Conservation (phyloP, 2,113 vertebrate species). For the Sorex araneus region DNA sequence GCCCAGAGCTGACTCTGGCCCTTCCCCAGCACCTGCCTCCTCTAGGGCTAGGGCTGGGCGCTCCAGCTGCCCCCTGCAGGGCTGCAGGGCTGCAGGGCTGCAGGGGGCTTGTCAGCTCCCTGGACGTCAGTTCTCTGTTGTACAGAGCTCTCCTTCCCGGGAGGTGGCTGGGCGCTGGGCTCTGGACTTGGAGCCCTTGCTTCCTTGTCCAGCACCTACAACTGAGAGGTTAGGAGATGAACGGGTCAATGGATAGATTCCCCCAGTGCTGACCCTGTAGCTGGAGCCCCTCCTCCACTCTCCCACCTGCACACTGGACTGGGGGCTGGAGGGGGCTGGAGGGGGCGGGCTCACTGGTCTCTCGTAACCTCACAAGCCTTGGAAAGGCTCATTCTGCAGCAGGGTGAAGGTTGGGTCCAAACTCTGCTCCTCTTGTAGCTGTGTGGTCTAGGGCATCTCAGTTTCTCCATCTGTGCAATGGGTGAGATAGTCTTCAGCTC, state of each 20-base stretch:
- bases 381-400: background rate
- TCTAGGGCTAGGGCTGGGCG: constrained; percentile 1
- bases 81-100: background rate
- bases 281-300: background rate
- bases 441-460: background rate
- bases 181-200: background rate
- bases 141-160: background rate
- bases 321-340: no score
- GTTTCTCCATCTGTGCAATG: constrained; percentile 35
- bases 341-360: background rate
- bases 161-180: no score
- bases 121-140: background rate
- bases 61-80: background rate
- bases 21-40: constrained; percentile 13
- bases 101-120: no score
- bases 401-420: background rate
- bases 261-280: rapidly evolving
- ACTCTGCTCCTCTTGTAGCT: background rate
- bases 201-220: background rate
- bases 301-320: background rate
- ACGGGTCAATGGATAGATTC: background rate
- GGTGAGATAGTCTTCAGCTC: background rate
- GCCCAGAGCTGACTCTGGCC: constrained; percentile 60
- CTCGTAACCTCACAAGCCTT: background rate
- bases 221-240: background rate